A percentile compares a stretch with the other conserved stretches of the same genome.
Conservation (phyloP, 92 coral and sea anemone species). For the Paramuricea clavata region DNA sequence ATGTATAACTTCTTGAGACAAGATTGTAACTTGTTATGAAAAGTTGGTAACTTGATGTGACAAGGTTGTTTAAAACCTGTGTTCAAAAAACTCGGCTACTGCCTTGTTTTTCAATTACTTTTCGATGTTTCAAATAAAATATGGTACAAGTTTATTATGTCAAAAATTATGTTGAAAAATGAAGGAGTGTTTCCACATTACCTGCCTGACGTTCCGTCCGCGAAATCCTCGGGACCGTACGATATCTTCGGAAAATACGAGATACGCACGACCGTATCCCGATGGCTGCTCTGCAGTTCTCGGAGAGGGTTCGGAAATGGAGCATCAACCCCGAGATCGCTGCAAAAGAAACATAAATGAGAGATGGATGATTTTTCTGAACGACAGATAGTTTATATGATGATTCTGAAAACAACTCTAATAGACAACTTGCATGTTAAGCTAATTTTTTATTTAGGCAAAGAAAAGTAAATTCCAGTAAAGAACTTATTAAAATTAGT, state of each 20-base stretch:
- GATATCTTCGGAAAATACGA: constrained; percentile 94
- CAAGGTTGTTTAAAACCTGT: background rate
- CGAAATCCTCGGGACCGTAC: constrained; percentile 88
- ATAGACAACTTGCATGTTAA: background rate
- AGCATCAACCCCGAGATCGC: constrained; percentile 48
- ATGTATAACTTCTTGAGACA: background rate
- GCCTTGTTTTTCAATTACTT: too few relatives aligned
- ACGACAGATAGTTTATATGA: too few relatives aligned
- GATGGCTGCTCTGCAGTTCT: constrained; percentile 77
- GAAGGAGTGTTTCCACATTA: background rate
- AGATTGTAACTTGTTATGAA: too few relatives aligned
- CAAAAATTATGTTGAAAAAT: background rate
- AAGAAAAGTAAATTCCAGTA: too few relatives aligned
- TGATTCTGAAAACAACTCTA: too few relatives aligned
- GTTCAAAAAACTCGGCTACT: too few relatives aligned
- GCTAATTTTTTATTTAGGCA: too few relatives aligned
- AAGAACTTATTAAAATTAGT: too few relatives aligned
- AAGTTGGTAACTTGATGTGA: background rate
- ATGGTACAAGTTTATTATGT: too few relatives aligned
- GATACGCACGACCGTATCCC: constrained; percentile 89
- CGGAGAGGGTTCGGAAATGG: constrained; percentile 47
- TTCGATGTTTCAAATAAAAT: too few relatives aligned
- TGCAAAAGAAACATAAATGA: background rate
- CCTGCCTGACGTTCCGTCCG: constrained; percentile 90
- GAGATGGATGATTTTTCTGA: background rate